Evolutionary conservation across 2,797 vertebrate species (phyloP), one percentile per base, ranked within the genome.

Genomic region (Pachyuromys duprasi): DNA sequence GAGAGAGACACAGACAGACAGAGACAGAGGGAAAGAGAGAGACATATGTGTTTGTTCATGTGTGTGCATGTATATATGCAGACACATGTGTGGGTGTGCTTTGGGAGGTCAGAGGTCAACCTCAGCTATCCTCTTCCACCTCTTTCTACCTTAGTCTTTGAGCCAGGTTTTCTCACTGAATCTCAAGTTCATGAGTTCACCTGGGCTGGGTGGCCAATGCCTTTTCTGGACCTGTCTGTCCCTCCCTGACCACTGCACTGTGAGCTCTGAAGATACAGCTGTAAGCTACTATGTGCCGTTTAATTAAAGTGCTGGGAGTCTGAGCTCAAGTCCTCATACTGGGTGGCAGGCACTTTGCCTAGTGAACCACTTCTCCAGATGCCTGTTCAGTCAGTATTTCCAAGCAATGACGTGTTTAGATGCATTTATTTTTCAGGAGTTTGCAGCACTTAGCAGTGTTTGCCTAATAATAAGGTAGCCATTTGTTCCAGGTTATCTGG

Each of bases 361-460:
- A 42, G 12, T 39, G 57, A 82, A 3, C 79, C 13, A 7, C 33
- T 49, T 82, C 57, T 62, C 14, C 80, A 42, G 57, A 26, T 22
- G 31, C 76, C 11, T 33, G 5, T 22, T 57, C 22, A 39, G n/a
- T 39, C n/a, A 8, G 17, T 39, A 57, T 63, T 65, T 95, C 92
- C 81, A 74, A 94, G 95, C 57, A 88, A 89, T 89, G 31, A 60
- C 89, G 70, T 76, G 72, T 39, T 22, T 81, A 53, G 84, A n/a
- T 53, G 17, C 8, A 76, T 62, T 86, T 93, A 89, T 93, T 86
- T 82, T 82, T 39, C 74, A 80, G 80, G 91, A 53, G 18, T 93
- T 90, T 82, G 76, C 78, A 70, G 5, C 15, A 75, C 5, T 70
- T 18, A 80, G 24, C 20, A 33, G 57, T 33, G 11, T 90, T 94